phyloP scores from a whole-genome alignment of 2,113 vertebrate genomes.

The Lichenostomus cassidix region DNA sequence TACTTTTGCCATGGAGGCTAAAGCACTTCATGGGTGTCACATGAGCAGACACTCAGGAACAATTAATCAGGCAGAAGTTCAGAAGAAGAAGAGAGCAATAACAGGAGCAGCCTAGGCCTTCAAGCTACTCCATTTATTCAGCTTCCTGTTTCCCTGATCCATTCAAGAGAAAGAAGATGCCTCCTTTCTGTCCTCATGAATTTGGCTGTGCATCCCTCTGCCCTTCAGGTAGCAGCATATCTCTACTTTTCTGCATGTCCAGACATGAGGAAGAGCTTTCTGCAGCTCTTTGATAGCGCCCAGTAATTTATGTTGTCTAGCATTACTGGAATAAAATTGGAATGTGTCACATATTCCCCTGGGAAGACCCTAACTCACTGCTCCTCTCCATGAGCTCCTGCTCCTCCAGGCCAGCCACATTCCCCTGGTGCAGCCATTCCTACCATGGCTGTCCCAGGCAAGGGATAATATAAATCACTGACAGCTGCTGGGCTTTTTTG shows the following conservation, averaged over 20 bases:
- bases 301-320: not conserved
- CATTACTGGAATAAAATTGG: not conserved
- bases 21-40: not conserved
- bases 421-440: not conserved
- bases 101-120: not conserved
- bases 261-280: not conserved
- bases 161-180: not conserved
- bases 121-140: accelerated
- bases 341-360: not conserved
- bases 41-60: not conserved
- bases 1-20: accelerated
- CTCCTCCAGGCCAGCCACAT: not conserved
- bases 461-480: not conserved
- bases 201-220: not conserved
- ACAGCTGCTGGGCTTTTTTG: not conserved
- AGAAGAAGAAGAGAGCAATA: not conserved
- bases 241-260: not conserved
- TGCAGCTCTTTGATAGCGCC: not conserved
- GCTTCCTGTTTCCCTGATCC: not conserved
- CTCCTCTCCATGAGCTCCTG: not conserved
- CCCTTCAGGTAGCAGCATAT: not conserved
- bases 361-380: not conserved
- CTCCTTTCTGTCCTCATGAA: not conserved
- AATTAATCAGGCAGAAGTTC: not conserved
- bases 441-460: not conserved